Evolutionary conservation across 2,888 invertebrate species (phyloP).

Genomic region (Latrodectus elegans): DNA sequence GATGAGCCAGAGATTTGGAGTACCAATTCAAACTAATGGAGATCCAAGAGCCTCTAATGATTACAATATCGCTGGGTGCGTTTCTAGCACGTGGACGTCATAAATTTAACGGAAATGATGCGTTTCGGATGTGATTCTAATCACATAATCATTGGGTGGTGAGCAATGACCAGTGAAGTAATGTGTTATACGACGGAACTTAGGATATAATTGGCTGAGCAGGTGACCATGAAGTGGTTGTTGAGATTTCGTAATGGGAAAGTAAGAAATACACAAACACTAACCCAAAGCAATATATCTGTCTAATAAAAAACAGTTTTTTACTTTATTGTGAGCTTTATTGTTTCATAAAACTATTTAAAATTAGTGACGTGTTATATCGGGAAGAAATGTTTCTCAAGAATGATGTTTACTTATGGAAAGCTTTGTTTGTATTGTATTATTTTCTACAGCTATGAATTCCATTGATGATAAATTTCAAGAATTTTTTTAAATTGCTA

Average conservation of each 20-base stretch:
- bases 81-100: slow-evolving; percentile 20
- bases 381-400: too few species aligned
- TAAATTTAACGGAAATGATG: slow-evolving; percentile 42
- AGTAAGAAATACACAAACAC: too few species aligned
- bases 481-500: too few species aligned
- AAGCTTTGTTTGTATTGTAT: too few species aligned
- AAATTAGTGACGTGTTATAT: too few species aligned
- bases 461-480: too few species aligned
- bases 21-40: slow-evolving; percentile 45
- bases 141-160: slow-evolving; percentile 25
- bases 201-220: background rate
- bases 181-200: slow-evolving; percentile 17
- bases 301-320: too few species aligned
- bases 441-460: too few species aligned
- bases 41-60: slow-evolving; percentile 29
- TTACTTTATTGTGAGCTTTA: too few species aligned
- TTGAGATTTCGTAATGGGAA: background rate
- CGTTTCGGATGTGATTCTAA: slow-evolving; percentile 33
- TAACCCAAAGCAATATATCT: too few species aligned
- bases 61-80: slow-evolving; percentile 44
- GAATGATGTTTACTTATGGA: too few species aligned
- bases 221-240: background rate
- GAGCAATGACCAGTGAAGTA: slow-evolving; percentile 24
- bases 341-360: too few species aligned
- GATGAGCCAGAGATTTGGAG: background rate